These are phyloP conservation scores for Diabrotica undecimpunctata DNA, from an alignment of 1,140 invertebrate genomes.

Conservation along the genomic window DNA sequence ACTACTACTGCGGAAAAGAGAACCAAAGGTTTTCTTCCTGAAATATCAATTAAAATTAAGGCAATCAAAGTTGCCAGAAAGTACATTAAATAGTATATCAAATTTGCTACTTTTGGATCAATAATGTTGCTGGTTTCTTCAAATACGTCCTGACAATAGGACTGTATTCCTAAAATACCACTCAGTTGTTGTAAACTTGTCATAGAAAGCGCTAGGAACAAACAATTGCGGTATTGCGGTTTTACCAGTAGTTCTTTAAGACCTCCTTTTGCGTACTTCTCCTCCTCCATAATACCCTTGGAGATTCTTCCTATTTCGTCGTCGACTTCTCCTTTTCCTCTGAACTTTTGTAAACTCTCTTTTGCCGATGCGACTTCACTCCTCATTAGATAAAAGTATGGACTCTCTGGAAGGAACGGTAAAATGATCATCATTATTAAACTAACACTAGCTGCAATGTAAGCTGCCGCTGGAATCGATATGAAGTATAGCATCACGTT, in stretches of 20 bases:
- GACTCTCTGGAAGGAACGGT: slow-evolving; percentile 73
- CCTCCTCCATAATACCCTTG: slow-evolving; percentile 38
- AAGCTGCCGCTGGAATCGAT: slow-evolving; percentile 55
- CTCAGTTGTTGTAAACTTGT: background rate
- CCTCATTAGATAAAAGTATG: slow-evolving; percentile 63
- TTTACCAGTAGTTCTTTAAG: background rate
- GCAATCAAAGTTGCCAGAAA: background rate
- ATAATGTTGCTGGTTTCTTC: background rate
- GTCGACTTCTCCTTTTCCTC: slow-evolving; percentile 56
- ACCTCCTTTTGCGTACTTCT: background rate
- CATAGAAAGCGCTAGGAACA: background rate
- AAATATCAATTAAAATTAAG: background rate
- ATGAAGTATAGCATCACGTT: slow-evolving; percentile 63
- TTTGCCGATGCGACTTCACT: slow-evolving; percentile 58
- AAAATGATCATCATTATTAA: slow-evolving; percentile 62
- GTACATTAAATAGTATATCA: background rate
- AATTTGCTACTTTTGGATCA: background rate
- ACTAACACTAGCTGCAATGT: slow-evolving; percentile 56
- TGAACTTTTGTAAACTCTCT: slow-evolving; percentile 58
- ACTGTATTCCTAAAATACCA: slow-evolving; percentile 5
- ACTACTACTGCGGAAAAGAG: background rate
- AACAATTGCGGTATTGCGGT: background rate
- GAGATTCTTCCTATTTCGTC: slow-evolving; percentile 61
- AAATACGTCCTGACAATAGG: slow-evolving; percentile 5
- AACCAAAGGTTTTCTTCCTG: slow-evolving; percentile 7